phyloP scores from a whole-genome alignment of 1,140 invertebrate genomes.

The Anagrus nilaparvatae region DNA sequence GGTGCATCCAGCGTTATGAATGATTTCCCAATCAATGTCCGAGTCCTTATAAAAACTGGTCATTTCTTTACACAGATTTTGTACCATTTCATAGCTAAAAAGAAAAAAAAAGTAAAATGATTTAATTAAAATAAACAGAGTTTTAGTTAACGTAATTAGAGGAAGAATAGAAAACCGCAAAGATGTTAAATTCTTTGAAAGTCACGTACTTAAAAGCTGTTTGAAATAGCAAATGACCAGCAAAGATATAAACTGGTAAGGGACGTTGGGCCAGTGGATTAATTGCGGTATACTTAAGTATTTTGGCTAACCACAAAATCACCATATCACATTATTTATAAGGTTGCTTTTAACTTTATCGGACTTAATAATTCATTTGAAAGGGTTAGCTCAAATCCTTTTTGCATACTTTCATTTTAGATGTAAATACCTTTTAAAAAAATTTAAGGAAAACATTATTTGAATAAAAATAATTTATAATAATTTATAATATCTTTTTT shows the following conservation, averaged over 20 bases:
- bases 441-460: no score
- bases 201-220: neutral
- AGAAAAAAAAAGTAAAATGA: slow-evolving; percentile 5
- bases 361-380: no score
- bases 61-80: slow-evolving; percentile 39
- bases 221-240: slow-evolving; percentile 13
- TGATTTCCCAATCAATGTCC: slow-evolving; percentile 65
- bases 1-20: slow-evolving; percentile 79
- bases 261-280: slow-evolving; percentile 22
- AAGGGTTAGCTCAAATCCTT: no score
- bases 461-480: no score
- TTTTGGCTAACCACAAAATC: no score
- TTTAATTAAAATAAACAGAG: no score
- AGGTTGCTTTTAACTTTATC: no score
- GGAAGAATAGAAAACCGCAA: neutral
- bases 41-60: slow-evolving; percentile 43
- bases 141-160: no score
- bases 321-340: no score
- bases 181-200: neutral
- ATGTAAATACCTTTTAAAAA: no score
- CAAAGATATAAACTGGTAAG: slow-evolving; percentile 15
- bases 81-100: slow-evolving; percentile 39
- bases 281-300: slow-evolving; percentile 24
- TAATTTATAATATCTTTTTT: no score
- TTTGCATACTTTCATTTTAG: no score